These are phyloP conservation scores for Drosophila tsacasi DNA, from an alignment of 1,140 invertebrate genomes.

Conservation along the genomic window DNA sequence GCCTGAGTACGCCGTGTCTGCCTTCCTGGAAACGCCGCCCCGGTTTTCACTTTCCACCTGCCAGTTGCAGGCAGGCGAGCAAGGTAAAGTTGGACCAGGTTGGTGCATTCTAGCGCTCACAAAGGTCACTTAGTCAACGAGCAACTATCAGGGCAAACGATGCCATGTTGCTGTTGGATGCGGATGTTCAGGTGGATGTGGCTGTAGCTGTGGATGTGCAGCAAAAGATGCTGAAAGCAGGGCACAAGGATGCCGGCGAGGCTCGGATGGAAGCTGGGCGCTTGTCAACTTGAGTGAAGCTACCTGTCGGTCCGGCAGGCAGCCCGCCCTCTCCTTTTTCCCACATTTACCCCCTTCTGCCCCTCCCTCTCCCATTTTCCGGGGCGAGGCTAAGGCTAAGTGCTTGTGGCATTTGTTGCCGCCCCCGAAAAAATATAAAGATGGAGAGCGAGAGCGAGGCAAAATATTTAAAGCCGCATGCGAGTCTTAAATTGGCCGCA, in stretches of 20 bases:
- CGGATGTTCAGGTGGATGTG: conserved; percentile 22
- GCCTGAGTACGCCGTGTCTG: conserved; percentile 15
- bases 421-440: conserved; percentile 37
- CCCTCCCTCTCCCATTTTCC: conserved; percentile 1
- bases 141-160: conserved; percentile 66
- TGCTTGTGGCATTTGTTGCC: conserved; percentile 63
- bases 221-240: conserved; percentile 49
- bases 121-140: conserved; percentile 79
- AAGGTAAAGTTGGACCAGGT: conserved; percentile 61
- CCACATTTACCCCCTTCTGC: background rate
- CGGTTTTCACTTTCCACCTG: conserved; percentile 35
- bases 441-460: background rate
- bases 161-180: conserved; percentile 36
- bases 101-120: conserved; percentile 70
- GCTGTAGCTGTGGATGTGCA: conserved; percentile 9
- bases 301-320: conserved; percentile 44
- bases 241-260: conserved; percentile 24
- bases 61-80: conserved; percentile 49
- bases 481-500: conserved; percentile 51
- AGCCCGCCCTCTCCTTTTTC: conserved; percentile 10
- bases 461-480: conserved; percentile 47
- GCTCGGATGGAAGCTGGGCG: conserved; percentile 34
- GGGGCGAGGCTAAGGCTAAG: conserved; percentile 54
- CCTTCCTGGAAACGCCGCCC: conserved; percentile 14
- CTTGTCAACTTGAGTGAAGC: conserved; percentile 71